phyloP scores from a whole-genome alignment of 2,888 invertebrate genomes.

The Synergus japonicus region DNA sequence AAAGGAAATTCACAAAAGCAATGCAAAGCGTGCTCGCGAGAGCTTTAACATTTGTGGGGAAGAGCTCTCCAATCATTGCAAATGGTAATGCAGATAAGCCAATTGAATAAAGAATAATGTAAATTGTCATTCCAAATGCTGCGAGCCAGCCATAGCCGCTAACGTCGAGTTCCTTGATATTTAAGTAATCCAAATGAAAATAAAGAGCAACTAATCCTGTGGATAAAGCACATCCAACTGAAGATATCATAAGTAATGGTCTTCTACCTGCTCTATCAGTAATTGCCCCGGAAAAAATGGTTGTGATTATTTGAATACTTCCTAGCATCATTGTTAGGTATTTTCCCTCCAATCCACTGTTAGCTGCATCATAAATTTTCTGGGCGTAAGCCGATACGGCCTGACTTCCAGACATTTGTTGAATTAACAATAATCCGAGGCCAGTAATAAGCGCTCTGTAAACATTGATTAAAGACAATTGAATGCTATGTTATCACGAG shows the following conservation, averaged over 20 bases:
- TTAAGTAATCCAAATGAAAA: conserved; percentile 47
- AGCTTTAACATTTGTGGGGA: conserved; percentile 60
- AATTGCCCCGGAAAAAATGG: conserved; percentile 45
- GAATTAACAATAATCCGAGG: conserved; percentile 47
- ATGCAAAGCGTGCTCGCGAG: conserved; percentile 52
- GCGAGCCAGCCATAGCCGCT: conserved; percentile 57
- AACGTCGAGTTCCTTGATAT: conserved; percentile 33
- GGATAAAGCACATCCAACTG: conserved; percentile 48
- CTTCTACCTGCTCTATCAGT: conserved; percentile 58
- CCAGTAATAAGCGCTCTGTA: conserved; percentile 49
- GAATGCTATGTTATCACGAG: background rate
- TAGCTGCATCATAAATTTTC: conserved; percentile 55
- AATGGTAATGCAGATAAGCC: conserved; percentile 59
- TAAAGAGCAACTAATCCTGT: conserved; percentile 56
- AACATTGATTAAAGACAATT: conserved; percentile 33
- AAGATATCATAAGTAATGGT: conserved; percentile 54
- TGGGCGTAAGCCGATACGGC: conserved; percentile 57
- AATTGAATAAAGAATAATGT: conserved; percentile 55
- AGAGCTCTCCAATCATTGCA: conserved; percentile 59
- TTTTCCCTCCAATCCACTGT: conserved; percentile 54
- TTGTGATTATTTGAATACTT: conserved; percentile 52
- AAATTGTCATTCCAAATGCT: conserved; percentile 50
- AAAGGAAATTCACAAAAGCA: conserved; percentile 42
- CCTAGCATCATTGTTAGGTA: conserved; percentile 61
- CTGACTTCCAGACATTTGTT: conserved; percentile 58